Conservation (phyloP, 2,888 invertebrate genomes). For the Caenorhabditis imperialis region DNA sequence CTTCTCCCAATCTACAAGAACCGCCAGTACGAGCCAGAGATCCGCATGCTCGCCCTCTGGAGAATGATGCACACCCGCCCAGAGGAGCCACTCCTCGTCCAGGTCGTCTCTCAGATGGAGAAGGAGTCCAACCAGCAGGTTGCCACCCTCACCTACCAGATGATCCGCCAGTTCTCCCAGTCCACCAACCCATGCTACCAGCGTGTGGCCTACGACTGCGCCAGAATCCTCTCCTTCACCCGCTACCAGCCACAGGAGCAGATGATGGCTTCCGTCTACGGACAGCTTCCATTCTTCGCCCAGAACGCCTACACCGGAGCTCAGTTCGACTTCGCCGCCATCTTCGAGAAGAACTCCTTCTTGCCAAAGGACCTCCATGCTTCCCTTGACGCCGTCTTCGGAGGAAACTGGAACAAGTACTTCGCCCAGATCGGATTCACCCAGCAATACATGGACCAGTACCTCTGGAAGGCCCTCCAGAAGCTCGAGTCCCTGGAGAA, state of each 20-base stretch:
- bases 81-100: conserved; percentile 64
- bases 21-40: conserved; percentile 64
- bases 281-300: conserved; percentile 64
- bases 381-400: conserved; percentile 67
- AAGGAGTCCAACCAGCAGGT: conserved; percentile 70
- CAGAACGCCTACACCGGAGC: conserved; percentile 59
- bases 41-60: conserved; percentile 70
- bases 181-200: conserved; percentile 66
- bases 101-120: conserved; percentile 64
- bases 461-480: conserved; percentile 50
- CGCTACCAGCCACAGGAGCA: conserved; percentile 58
- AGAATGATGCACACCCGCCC: conserved; percentile 69
- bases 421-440: conserved; percentile 62
- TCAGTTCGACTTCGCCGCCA: conserved; percentile 62
- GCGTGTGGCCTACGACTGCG: conserved; percentile 56
- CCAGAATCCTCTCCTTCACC: conserved; percentile 50
- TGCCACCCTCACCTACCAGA: conserved; percentile 64
- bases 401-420: conserved; percentile 69
- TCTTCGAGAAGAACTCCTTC: conserved; percentile 66
- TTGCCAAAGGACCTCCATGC: conserved; percentile 65
- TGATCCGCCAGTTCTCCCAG: conserved; percentile 62
- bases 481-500: conserved; percentile 47
- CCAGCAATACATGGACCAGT: conserved; percentile 66
- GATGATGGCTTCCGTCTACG: conserved; percentile 44
- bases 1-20: conserved; percentile 70